These are phyloP conservation scores for Coregonus clupeaformis DNA, from an alignment of 2,113 vertebrate species.

Conservation along the genomic window DNA sequence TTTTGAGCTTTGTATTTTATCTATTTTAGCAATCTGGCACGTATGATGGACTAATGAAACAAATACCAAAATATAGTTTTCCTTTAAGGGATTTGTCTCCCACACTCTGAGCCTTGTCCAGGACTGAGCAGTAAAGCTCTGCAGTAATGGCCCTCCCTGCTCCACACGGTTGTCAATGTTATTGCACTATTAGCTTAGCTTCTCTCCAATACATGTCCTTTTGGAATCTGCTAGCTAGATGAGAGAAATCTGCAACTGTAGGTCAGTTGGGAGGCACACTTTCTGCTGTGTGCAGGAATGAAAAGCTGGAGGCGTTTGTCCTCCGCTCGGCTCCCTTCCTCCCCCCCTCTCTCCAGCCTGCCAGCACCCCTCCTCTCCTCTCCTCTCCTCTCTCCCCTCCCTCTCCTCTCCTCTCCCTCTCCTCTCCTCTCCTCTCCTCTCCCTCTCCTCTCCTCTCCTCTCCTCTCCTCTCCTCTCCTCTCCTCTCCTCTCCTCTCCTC, in stretches of 20 bases:
- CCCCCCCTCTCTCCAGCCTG: not conserved
- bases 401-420: not conserved
- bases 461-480: not conserved
- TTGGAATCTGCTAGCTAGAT: not conserved
- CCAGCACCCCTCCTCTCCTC: not conserved
- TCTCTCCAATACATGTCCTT: constrained; percentile 5
- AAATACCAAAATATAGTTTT: not conserved
- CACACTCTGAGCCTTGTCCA: not conserved
- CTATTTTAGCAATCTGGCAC: too few species aligned
- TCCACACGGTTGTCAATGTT: not conserved
- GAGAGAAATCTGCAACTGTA: too few species aligned
- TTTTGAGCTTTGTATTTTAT: not conserved
- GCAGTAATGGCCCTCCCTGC: not conserved
- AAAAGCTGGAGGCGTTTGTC: too few species aligned
- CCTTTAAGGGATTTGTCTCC: constrained; percentile 16
- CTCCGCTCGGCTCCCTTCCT: accelerated
- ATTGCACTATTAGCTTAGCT: not conserved
- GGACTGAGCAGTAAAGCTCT: constrained; percentile 12
- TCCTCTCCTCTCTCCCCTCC: not conserved
- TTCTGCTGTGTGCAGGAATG: not conserved
- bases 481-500: not conserved
- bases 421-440: too few species aligned
- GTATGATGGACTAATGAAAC: too few species aligned
- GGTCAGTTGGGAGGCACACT: not conserved
- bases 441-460: not conserved